These are phyloP conservation scores for Tetranychus cinnabarinus DNA, from an alignment of 1,140 invertebrate genomes.

Conservation along the genomic window DNA sequence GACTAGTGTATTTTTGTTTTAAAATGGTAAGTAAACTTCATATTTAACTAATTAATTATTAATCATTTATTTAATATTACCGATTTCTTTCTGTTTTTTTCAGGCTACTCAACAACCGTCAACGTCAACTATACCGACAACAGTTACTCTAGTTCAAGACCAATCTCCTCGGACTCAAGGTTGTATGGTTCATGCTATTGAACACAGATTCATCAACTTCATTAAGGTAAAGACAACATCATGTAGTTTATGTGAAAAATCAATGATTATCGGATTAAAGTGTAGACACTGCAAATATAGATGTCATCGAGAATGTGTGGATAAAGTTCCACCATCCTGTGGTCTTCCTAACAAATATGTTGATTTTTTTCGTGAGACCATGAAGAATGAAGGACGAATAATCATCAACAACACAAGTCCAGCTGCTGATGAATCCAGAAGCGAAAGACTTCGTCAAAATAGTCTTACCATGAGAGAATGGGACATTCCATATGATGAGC, in stretches of 20 bases:
- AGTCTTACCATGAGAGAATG: conserved; percentile 61
- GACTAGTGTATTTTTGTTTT: no score
- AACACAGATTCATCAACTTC: conserved; percentile 65
- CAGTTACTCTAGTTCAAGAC: no score
- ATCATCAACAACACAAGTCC: neutral
- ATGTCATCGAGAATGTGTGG: conserved; percentile 69
- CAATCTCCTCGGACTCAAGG: conserved; percentile 34
- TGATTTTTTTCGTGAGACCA: conserved; percentile 31
- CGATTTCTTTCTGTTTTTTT: no score
- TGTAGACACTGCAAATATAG: conserved; percentile 91
- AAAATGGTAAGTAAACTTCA: no score
- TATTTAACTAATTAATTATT: no score
- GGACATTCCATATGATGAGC: conserved; percentile 89
- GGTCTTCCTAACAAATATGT: conserved; percentile 59
- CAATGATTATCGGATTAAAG: conserved; percentile 67
- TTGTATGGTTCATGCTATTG: conserved; percentile 62
- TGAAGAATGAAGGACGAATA: neutral
- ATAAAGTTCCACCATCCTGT: conserved; percentile 71
- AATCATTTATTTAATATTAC: no score
- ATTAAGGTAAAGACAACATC: conserved; percentile 48
- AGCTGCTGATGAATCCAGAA: neutral
- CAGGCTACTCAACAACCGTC: no score
- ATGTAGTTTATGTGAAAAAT: conserved; percentile 72
- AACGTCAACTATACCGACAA: no score
- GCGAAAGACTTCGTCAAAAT: conserved; percentile 14